Evolutionary conservation across 2,113 vertebrate genomes (phyloP).

Genomic region (Ceyx cyanopectus): DNA sequence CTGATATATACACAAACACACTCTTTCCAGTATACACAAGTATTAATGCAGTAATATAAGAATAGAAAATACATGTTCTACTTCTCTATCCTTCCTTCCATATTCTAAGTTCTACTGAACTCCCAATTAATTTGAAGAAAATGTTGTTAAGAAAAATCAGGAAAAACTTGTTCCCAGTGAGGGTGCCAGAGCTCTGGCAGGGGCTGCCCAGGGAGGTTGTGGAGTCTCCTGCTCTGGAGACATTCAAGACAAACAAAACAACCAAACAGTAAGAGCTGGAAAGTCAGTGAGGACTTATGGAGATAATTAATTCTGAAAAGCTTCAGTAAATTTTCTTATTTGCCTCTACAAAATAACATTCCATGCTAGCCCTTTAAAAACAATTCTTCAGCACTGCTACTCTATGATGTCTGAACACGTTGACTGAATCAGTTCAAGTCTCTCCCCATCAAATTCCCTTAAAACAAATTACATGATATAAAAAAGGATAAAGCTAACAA

Average conservation of each 20-base stretch:
- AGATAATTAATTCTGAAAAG: not conserved
- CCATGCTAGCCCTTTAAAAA: not conserved
- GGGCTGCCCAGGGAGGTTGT: no score
- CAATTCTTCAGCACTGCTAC: not conserved
- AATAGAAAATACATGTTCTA: not conserved
- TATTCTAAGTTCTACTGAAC: not conserved
- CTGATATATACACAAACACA: not conserved
- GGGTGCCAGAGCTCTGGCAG: no score
- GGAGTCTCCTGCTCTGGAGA: no score
- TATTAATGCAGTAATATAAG: not conserved
- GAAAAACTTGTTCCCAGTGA: no score
- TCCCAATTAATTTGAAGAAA: not conserved
- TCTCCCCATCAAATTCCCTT: not conserved
- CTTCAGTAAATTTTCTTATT: not conserved
- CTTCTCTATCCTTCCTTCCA: not conserved
- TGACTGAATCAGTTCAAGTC: not conserved
- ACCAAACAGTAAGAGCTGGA: not conserved
- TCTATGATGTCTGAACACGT: not conserved
- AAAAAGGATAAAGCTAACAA: not conserved
- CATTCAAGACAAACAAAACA: not conserved
- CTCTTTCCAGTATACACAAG: rapidly evolving
- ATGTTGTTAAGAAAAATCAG: not conserved
- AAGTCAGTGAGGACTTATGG: not conserved
- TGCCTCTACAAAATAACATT: not conserved
- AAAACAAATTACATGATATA: not conserved